Evolutionary conservation across 53 echinoderm and acorn worm species (phyloP).

Genomic region (Paelopatides confundens): DNA sequence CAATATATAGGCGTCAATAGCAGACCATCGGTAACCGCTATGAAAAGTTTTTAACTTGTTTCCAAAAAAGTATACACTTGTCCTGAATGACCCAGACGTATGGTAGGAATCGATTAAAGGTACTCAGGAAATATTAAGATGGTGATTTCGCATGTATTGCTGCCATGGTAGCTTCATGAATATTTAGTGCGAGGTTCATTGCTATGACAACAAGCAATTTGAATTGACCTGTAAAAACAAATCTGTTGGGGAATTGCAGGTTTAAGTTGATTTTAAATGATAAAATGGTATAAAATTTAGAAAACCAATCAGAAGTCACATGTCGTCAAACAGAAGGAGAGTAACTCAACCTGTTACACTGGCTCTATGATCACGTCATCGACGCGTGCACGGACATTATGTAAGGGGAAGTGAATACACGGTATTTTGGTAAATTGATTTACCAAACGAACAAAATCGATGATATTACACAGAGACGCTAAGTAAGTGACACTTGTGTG

Average conservation of each 20-base stretch:
- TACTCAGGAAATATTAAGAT: slow-evolving; percentile 34
- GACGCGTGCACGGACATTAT: not conserved
- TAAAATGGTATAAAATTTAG: not conserved
- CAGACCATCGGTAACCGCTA: not conserved
- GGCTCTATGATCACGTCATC: not conserved
- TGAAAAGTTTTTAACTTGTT: slow-evolving; percentile 14
- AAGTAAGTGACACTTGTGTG: too few species aligned
- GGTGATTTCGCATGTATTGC: not conserved
- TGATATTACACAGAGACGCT: too few species aligned
- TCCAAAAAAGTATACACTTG: slow-evolving; percentile 10
- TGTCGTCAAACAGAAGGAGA: too few species aligned
- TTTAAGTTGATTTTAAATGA: not conserved
- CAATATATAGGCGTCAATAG: not conserved
- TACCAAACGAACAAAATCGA: too few species aligned
- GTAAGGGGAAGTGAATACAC: too few species aligned
- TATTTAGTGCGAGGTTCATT: not conserved
- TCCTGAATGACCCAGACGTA: slow-evolving; percentile 27
- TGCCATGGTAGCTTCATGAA: not conserved
- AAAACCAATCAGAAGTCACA: too few species aligned
- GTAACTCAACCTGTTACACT: too few species aligned
- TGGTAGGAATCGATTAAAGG: slow-evolving; percentile 21
- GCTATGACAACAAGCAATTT: not conserved
- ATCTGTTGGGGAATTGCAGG: not conserved
- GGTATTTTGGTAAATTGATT: too few species aligned
- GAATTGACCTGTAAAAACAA: slow-evolving; percentile 6